A percentile compares a stretch with the other conserved stretches of the same genome.
These are phyloP conservation scores for Diplazon laetatorius DNA, from an alignment of 2,888 invertebrate genomes.

Conservation along the genomic window DNA sequence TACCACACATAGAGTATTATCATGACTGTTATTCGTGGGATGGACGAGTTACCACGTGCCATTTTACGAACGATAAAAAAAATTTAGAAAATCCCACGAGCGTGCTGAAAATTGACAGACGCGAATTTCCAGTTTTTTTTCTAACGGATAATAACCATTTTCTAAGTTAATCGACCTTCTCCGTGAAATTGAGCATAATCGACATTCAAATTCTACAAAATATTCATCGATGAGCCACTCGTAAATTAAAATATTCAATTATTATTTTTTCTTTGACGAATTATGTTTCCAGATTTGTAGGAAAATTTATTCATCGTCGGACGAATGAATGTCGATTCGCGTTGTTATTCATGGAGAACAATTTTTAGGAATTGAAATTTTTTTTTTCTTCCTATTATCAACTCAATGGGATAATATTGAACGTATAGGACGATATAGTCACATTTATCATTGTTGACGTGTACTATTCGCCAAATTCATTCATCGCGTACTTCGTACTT, in stretches of 20 bases:
- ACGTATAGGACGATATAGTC: background rate
- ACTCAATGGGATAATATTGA: too few species aligned
- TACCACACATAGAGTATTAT: slow-evolving; percentile 2
- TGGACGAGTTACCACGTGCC: slow-evolving; percentile 45
- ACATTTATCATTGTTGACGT: slow-evolving; percentile 1
- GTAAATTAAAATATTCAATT: background rate
- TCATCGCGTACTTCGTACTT: background rate
- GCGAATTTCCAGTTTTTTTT: background rate
- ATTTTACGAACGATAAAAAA: slow-evolving; percentile 19
- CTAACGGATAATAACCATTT: background rate
- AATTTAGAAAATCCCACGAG: background rate
- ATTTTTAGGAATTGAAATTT: background rate
- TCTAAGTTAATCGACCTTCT: background rate
- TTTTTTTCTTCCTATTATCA: too few species aligned
- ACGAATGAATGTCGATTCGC: slow-evolving; percentile 10
- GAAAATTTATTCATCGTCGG: background rate
- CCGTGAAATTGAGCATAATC: background rate
- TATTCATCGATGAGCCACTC: background rate
- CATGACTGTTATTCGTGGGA: slow-evolving; percentile 10
- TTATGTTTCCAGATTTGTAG: background rate
- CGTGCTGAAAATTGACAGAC: background rate
- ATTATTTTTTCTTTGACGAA: too few species aligned
- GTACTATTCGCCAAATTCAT: background rate
- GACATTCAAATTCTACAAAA: background rate
- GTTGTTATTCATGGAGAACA: background rate